Percentiles rank a stretch among this genome's conserved stretches.
Evolutionary conservation across 2,888 invertebrate genomes (phyloP).

Genomic region (Lycaena phlaeas): DNA sequence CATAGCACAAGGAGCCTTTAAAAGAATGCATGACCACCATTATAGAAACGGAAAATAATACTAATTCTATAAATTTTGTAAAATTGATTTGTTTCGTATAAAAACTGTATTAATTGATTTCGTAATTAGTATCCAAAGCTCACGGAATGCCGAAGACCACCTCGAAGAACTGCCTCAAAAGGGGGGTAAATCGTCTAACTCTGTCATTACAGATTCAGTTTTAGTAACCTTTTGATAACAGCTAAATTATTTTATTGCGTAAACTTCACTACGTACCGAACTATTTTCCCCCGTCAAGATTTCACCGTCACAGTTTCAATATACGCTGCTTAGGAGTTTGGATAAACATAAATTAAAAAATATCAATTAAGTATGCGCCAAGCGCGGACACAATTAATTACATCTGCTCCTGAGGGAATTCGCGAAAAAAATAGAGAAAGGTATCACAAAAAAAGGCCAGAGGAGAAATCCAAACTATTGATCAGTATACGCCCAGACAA

Average conservation of each 20-base stretch:
- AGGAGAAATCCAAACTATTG: too few species aligned
- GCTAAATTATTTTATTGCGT: constrained; percentile 12
- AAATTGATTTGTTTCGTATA: constrained; percentile 14
- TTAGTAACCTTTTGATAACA: constrained; percentile 10
- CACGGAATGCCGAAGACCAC: constrained; percentile 14
- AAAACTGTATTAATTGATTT: constrained; percentile 15
- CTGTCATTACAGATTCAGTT: constrained; percentile 17
- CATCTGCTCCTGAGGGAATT: too few species aligned
- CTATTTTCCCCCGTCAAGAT: constrained; percentile 13
- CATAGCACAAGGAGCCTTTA: too few species aligned
- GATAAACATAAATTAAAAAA: constrained; percentile 15
- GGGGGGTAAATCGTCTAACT: constrained; percentile 11
- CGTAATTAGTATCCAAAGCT: constrained; percentile 15
- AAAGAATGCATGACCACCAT: too few species aligned
- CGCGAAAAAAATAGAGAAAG: too few species aligned
- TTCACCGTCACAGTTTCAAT: constrained; percentile 15
- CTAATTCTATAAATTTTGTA: constrained; percentile 15
- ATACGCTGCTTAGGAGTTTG: constrained; percentile 14
- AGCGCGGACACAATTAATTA: too few species aligned
- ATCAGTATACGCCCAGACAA: too few species aligned
- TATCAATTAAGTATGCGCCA: too few species aligned
- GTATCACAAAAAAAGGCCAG: too few species aligned
- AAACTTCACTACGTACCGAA: constrained; percentile 12
- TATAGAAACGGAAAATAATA: too few species aligned
- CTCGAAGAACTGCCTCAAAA: constrained; percentile 10